Conservation (phyloP, 2,113 vertebrate genomes). For the Percopsis transmontana region DNA sequence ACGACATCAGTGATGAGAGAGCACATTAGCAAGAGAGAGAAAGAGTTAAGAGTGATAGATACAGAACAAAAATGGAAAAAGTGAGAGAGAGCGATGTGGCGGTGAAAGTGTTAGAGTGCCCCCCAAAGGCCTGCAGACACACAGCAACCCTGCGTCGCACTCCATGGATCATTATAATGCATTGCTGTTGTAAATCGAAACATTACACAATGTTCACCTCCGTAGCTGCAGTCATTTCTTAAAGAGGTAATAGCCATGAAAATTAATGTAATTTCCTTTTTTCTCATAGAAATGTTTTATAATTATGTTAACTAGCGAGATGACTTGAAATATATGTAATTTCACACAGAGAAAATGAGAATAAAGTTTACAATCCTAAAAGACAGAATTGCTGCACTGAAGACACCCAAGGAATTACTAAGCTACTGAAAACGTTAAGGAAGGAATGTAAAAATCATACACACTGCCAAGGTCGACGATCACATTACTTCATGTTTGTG, state of each 20-base stretch:
- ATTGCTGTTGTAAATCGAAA: conserved; percentile 14
- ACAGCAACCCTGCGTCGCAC: not conserved
- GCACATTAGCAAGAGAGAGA: conserved; percentile 1
- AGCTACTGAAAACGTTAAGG: not conserved
- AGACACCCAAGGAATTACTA: not conserved
- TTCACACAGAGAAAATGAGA: not conserved
- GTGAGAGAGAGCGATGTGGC: conserved; percentile 4
- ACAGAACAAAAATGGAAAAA: not conserved
- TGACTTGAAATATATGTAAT: no score
- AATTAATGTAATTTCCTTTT: conserved; percentile 22
- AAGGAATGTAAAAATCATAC: not conserved
- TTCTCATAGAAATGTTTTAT: conserved; percentile 4
- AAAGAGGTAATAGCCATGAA: conserved; percentile 16
- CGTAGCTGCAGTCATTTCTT: not conserved
- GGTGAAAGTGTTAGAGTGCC: conserved; percentile 48
- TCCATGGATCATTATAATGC: conserved; percentile 23
- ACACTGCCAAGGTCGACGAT: not conserved
- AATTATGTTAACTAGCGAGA: not conserved
- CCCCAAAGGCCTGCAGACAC: conserved; percentile 29
- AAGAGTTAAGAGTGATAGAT: not conserved
- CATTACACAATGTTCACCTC: not conserved
- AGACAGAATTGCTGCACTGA: not conserved
- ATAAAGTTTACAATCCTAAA: no score
- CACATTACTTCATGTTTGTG: not conserved
- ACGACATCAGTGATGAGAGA: not conserved